Percentiles rank a stretch among this genome's conserved stretches.
Conservation (phyloP, 1,140 invertebrate species). For the Zaprionus taronus region DNA sequence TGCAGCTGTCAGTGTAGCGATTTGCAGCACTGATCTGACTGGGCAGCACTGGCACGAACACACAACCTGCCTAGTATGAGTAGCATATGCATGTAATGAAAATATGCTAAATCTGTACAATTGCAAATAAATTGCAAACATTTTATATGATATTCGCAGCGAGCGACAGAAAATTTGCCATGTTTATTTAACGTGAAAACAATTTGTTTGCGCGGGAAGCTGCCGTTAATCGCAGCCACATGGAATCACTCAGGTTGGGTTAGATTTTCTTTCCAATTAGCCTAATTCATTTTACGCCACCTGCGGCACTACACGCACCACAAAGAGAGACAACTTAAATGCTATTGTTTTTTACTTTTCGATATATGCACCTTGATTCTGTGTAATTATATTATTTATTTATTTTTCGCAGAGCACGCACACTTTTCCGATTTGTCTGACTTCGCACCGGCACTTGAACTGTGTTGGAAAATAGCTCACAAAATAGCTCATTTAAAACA, state of each 20-base stretch:
- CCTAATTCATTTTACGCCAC: not conserved
- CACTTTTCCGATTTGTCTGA: conserved; percentile 30
- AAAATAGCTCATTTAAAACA: conserved; percentile 25
- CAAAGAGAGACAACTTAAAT: not conserved
- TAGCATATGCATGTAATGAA: not conserved
- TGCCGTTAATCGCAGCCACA: conserved; percentile 16
- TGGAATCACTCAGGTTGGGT: conserved; percentile 23
- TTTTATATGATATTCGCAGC: not conserved
- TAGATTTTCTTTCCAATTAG: not conserved
- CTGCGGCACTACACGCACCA: not conserved
- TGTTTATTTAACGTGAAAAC: not conserved
- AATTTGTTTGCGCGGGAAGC: not conserved
- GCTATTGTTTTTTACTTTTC: not conserved
- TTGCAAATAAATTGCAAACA: not conserved
- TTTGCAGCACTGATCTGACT: conserved; percentile 41
- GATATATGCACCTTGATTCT: conserved; percentile 25
- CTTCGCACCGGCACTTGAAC: conserved; percentile 38
- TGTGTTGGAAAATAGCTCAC: not conserved
- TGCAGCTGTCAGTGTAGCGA: conserved; percentile 17
- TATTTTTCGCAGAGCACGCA: conserved; percentile 31
- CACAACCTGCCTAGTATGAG: not conserved
- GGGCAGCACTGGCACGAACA: not conserved
- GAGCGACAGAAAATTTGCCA: not conserved
- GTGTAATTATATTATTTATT: conserved; percentile 21
- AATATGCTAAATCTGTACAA: not conserved